Evolutionary conservation across 1,140 invertebrate species (phyloP).

Genomic region (Metaphire vulgaris): DNA sequence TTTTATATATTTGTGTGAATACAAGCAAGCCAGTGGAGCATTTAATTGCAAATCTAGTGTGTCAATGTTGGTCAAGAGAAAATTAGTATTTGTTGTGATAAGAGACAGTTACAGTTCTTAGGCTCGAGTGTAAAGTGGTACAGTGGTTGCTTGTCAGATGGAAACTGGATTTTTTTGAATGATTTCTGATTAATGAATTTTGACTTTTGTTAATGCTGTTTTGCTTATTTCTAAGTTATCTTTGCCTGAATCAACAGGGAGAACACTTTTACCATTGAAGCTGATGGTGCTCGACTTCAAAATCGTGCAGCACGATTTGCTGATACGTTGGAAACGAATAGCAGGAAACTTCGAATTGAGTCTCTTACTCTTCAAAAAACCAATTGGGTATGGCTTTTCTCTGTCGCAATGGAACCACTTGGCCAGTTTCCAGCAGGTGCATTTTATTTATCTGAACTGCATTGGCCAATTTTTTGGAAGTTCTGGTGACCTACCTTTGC

Average conservation of each 20-base stretch:
- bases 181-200: too few relatives aligned
- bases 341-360: conserved; percentile 34
- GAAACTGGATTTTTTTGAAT: neutral
- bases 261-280: conserved; percentile 11
- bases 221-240: too few relatives aligned
- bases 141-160: neutral
- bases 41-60: too few relatives aligned
- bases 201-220: too few relatives aligned
- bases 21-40: too few relatives aligned
- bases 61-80: too few relatives aligned
- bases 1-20: too few relatives aligned
- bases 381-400: conserved; percentile 22
- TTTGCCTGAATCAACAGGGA: conserved; percentile 27
- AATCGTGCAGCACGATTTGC: conserved; percentile 73
- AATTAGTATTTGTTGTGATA: too few relatives aligned
- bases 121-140: neutral
- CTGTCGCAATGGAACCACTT: neutral
- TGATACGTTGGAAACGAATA: conserved; percentile 39
- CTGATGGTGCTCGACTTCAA: conserved; percentile 41
- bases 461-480: neutral
- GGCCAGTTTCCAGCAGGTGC: neutral
- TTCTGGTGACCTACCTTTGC: neutral
- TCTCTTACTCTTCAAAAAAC: conserved; percentile 38
- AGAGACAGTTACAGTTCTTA: too few relatives aligned
- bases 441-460: conserved; percentile 5